Evolutionary conservation across 2,113 vertebrate genomes (phyloP).

Genomic region (rat (Rattus norvegicus)): DNA sequence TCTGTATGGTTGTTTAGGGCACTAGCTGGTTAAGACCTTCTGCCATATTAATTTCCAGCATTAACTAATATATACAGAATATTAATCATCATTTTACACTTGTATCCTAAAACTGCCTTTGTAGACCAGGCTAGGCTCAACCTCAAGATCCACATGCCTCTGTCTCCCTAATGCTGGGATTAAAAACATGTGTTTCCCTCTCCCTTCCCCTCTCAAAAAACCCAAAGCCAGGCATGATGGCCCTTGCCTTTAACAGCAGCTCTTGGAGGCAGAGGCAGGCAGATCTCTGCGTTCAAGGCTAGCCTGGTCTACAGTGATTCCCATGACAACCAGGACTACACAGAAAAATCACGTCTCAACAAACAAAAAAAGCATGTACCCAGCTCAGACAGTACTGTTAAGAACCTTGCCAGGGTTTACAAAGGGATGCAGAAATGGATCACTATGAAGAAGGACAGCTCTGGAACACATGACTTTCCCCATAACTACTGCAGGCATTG

Average conservation of each 20-base stretch:
- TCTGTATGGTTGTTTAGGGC: too few relatives aligned
- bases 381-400: neutral
- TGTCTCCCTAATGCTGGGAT: neutral
- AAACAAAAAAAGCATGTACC: neutral
- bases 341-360: neutral
- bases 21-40: too few relatives aligned
- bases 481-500: neutral
- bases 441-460: neutral
- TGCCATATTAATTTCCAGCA: too few relatives aligned
- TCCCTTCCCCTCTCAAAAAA: neutral
- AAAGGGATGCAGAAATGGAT: neutral
- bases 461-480: neutral
- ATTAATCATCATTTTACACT: too few relatives aligned
- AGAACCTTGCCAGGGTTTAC: neutral
- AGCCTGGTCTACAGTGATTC: neutral
- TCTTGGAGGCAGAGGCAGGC: neutral
- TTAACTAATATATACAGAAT: too few relatives aligned
- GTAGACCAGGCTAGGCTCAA: neutral
- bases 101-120: neutral
- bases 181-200: neutral
- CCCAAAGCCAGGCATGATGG: neutral
- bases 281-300: neutral
- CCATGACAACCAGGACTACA: neutral
- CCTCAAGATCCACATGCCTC: neutral
- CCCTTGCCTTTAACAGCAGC: neutral